Conservation (phyloP, 2,888 invertebrate genomes). For the Dilophus febrilis region DNA sequence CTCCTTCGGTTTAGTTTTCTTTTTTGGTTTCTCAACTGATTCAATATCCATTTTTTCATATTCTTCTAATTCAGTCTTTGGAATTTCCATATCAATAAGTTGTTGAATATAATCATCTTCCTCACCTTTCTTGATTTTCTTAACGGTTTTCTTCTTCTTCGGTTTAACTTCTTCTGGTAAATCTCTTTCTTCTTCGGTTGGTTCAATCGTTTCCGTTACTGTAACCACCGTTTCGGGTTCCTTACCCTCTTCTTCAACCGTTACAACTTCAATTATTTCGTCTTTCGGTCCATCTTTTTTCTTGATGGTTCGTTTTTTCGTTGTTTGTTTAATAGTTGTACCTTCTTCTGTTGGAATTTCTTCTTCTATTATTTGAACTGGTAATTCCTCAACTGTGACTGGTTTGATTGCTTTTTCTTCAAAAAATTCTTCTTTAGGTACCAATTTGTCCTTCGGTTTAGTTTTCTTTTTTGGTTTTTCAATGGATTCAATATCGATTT, state of each 20-base stretch:
- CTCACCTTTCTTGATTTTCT: slow-evolving; percentile 10
- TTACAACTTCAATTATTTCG: slow-evolving; percentile 26
- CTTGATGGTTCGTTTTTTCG: slow-evolving; percentile 24
- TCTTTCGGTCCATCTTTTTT: slow-evolving; percentile 21
- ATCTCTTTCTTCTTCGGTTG: neutral
- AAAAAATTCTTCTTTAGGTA: slow-evolving; percentile 12
- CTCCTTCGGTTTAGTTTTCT: slow-evolving; percentile 10
- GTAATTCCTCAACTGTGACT: neutral
- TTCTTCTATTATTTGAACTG: too few species aligned
- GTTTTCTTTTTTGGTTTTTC: slow-evolving; percentile 17
- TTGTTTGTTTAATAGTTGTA: slow-evolving; percentile 7
- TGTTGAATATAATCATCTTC: slow-evolving; percentile 9
- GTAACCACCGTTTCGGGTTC: slow-evolving; percentile 20
- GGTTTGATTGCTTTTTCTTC: slow-evolving; percentile 2
- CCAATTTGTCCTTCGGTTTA: slow-evolving; percentile 15
- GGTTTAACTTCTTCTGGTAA: slow-evolving; percentile 9
- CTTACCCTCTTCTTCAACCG: slow-evolving; percentile 23
- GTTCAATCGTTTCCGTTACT: slow-evolving; percentile 15
- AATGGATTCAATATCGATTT: slow-evolving; percentile 8
- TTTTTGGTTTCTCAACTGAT: neutral
- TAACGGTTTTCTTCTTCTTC: neutral
- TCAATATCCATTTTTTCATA: slow-evolving; percentile 9
- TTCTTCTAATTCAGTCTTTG: slow-evolving; percentile 1
- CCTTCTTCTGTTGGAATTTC: slow-evolving; percentile 7
- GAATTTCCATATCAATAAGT: slow-evolving; percentile 4